Evolutionary conservation across 2,113 vertebrate genomes (phyloP), one percentile per base, ranked within the genome.

Genomic region (Tachysurus vachellii): DNA sequence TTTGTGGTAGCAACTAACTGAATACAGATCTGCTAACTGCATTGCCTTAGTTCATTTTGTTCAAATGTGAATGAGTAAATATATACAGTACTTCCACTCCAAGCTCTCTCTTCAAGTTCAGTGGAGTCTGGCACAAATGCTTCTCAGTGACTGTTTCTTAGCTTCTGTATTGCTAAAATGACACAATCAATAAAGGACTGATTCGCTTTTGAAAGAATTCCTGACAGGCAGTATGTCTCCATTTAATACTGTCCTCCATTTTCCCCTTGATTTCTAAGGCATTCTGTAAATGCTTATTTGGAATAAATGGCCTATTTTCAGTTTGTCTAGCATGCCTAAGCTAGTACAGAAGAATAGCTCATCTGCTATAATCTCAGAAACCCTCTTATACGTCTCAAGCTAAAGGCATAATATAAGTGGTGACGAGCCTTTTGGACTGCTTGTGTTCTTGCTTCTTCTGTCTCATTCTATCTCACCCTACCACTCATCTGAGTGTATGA

Each of bases 161-260:
- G 13, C 53, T 59, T 70, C 61, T 66, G 77, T 75, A 53, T 44
- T n/a, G 86, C 36, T 54, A 76, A 88, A 88, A 88, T 81, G 47
- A 54, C 44, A 68, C 61, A 84, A 64, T 86, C 80, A 86, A 53
- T 75, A 82, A 14, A n/a, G 44, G 10, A 10, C 80, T 84, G 87
- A 86, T 86, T 86, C 21, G 28, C 70, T 70, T 84, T 57, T 84
- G 19, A 61, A 85, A 87, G 23, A 71, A 28, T 59, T 82, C 44
- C 75, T 86, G 84, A 86, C 89, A 83, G 64, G 84, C 84, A 83
- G 86, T 88, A 36, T 14, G 28, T 88, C 83, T 89, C 73, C 9
- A 88, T 89, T 83, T 85, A 59, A 86, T 11, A 71, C 26, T 73
- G 44, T 57, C 47, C 28, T 64, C 70, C 50, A 54, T 70, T 54